Evolutionary conservation across 2,888 invertebrate genomes (phyloP).

Genomic region (Neelides folsomi): DNA sequence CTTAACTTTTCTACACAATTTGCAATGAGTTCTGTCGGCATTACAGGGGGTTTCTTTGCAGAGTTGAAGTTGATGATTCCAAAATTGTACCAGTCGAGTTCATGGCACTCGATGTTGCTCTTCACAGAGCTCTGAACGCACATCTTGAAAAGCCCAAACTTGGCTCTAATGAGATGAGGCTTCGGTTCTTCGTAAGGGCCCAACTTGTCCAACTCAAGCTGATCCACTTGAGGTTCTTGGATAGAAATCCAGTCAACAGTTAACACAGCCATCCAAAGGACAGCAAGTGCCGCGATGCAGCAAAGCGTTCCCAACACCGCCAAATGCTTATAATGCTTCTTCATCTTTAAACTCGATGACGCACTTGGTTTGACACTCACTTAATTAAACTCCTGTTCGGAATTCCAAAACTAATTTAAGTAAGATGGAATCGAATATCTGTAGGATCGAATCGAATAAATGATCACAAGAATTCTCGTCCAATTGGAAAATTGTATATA

Average conservation of each 20-base stretch:
- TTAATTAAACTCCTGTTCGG: no score
- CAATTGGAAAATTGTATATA: no score
- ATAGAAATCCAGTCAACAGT: conserved; percentile 29
- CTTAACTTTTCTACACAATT: conserved; percentile 28
- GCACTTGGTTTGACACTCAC: no score
- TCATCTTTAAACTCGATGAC: conserved; percentile 10
- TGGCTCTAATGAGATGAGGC: conserved; percentile 25
- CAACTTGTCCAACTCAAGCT: conserved; percentile 26
- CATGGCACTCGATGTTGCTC: conserved; percentile 19
- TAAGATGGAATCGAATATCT: no score
- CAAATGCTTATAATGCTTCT: conserved; percentile 29
- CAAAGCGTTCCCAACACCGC: conserved; percentile 27
- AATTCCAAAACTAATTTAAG: no score
- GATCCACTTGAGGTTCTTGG: conserved; percentile 28
- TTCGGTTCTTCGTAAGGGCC: conserved; percentile 29
- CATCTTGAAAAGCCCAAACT: conserved; percentile 30
- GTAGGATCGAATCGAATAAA: no score
- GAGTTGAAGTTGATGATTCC: conserved; percentile 20
- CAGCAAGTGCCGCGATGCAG: conserved; percentile 21
- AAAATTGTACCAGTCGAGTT: conserved; percentile 27
- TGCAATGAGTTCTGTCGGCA: conserved; percentile 27
- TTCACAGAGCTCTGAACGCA: conserved; percentile 17
- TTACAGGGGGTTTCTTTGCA: conserved; percentile 8
- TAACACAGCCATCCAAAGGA: conserved; percentile 26
- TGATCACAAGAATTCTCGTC: no score